Base-by-base conservation (phyloP, 2,113 vertebrate genomes). In the Plestiodon gilberti region DNA sequence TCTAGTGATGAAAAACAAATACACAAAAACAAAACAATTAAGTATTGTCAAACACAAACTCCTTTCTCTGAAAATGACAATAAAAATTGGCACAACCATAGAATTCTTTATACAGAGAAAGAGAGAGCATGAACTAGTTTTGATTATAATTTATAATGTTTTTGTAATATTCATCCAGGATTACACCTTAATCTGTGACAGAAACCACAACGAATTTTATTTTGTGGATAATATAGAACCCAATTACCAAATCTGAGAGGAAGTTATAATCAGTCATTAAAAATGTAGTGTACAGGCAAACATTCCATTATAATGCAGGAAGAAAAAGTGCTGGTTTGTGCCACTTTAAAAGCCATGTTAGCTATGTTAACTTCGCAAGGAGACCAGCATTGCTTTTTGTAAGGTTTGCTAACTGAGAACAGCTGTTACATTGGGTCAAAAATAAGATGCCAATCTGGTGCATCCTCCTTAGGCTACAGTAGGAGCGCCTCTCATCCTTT, bases 331-430 rank as follows among this genome's bases (percentile, higher is more conserved):
- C 38, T 78, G 89, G 88, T 88, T 92, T 83, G 86, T 64, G 48
- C 64, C 64, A 64, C 85, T 92, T 89, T 82, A 91, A 85, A 94
- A 79, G 89, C 93, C 87, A 83, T 89, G 43, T 48, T 90, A 88
- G 86, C 81, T 38, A 69, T 30, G 89, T 91, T 64, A 85, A 85
- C 84, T 90, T 85, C 89, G 90, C 83, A 35, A 91, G 87, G 84
- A 91, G 89, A 87, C 73, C 88, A 93, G 89, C 93, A 88, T 2
- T 71, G 84, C 30, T 82, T 73, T 92, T 82, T 90, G 75, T 33
- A 90, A 89, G 61, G 61, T n/a, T 90, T 88, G 91, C 62, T 90
- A 90, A 93, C 78, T 85, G 75, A 74, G 65, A 84, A 52, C 85
- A 90, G 35, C 28, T 92, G 80, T 88, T 64, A 77, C 83, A 52